Conservation (phyloP, 2,113 vertebrate species). For the Eptesicus fuscus region DNA sequence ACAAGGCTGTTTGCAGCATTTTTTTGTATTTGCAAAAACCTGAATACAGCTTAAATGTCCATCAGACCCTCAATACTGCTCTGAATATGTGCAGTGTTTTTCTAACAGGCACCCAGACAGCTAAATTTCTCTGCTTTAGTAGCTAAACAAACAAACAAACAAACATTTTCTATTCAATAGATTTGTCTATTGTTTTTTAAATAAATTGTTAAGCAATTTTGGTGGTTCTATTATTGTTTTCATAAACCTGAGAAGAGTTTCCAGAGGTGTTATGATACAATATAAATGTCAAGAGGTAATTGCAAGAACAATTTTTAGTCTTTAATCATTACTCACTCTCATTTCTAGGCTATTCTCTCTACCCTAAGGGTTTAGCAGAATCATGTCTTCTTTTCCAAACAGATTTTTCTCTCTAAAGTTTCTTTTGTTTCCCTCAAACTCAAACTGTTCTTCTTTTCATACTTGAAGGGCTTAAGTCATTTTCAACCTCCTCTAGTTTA, state of each 20-base stretch:
- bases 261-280: conserved; percentile 55
- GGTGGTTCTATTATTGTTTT: conserved; percentile 56
- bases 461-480: conserved; percentile 38
- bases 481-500: not conserved
- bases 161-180: conserved; percentile 27
- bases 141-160: not conserved
- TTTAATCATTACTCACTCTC: not conserved
- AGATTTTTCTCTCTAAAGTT: conserved; percentile 59
- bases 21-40: not conserved
- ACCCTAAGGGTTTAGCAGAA: conserved; percentile 36
- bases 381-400: conserved; percentile 55
- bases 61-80: not conserved
- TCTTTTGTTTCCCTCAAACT: conserved; percentile 38
- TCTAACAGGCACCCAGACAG: not conserved
- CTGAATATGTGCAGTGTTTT: conserved; percentile 17
- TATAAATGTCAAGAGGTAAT: conserved; percentile 73
- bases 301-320: conserved; percentile 36
- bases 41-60: conserved; percentile 32
- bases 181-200: conserved; percentile 48
- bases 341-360: conserved; percentile 51
- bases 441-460: conserved; percentile 27
- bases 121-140: conserved; percentile 51
- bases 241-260: conserved; percentile 50
- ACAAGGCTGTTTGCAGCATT: not conserved
- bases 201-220: conserved; percentile 64